Evolutionary conservation across 2,113 vertebrate genomes (phyloP).

Genomic region (Melanerpes aurifrons): DNA sequence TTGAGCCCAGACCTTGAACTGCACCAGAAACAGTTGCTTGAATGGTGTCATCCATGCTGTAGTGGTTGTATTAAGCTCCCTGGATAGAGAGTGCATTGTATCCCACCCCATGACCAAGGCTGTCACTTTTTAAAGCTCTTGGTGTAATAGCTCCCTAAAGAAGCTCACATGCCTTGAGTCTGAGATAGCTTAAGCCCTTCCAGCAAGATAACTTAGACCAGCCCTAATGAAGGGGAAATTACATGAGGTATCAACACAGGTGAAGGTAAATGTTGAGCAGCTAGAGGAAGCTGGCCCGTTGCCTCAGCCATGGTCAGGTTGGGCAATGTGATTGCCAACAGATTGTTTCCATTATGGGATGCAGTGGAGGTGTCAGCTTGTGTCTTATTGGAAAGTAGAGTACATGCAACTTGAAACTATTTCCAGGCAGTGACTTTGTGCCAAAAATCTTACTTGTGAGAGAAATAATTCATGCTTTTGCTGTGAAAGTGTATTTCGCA

Average conservation of each 20-base stretch:
- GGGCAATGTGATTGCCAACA: background rate
- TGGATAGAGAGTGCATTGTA: background rate
- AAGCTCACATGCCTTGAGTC: background rate
- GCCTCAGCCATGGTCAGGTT: background rate
- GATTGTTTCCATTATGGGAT: background rate
- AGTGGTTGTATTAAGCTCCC: background rate
- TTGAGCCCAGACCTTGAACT: background rate
- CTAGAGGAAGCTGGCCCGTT: background rate
- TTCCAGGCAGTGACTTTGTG: background rate
- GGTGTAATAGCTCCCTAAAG: background rate
- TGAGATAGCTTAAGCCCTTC: background rate
- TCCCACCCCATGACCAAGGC: no score
- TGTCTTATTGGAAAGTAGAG: background rate
- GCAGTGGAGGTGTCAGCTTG: background rate
- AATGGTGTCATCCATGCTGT: background rate
- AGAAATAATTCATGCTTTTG: conserved; percentile 1
- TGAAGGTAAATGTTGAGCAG: background rate
- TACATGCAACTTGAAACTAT: background rate
- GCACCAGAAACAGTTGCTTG: background rate
- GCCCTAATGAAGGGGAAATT: background rate
- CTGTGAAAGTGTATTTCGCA: background rate
- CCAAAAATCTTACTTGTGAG: background rate
- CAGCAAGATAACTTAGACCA: background rate
- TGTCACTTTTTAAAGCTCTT: background rate
- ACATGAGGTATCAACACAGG: background rate